Percentiles rank a stretch among this genome's conserved stretches.
Conservation (phyloP, 2,888 invertebrate species). For the Serripes groenlandicus region DNA sequence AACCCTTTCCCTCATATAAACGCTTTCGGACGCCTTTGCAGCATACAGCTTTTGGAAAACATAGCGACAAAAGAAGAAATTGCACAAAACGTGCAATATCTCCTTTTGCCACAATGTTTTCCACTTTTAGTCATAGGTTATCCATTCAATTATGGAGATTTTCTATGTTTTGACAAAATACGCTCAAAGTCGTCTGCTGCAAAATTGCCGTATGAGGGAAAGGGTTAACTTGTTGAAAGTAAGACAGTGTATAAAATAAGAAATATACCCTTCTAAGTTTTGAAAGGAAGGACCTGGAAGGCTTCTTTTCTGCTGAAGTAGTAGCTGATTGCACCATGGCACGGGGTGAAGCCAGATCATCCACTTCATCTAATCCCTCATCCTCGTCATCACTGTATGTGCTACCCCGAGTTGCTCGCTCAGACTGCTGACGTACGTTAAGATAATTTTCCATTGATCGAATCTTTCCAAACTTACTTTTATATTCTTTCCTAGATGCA, state of each 20-base stretch:
- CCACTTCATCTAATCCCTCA: conserved; percentile 18
- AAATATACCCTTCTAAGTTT: conserved; percentile 47
- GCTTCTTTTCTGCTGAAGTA: not conserved
- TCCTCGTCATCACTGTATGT: conserved; percentile 75
- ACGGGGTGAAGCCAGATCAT: not conserved
- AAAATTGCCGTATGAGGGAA: not conserved
- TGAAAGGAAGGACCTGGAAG: conserved; percentile 52
- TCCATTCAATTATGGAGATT: not conserved
- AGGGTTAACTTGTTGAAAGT: not conserved
- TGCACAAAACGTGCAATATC: not conserved
- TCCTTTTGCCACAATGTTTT: not conserved
- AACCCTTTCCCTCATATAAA: too few relatives aligned
- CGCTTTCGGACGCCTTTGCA: too few relatives aligned
- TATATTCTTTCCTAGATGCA: conserved; percentile 47
- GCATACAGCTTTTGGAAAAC: too few relatives aligned
- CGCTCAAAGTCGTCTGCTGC: not conserved
- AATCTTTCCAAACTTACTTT: conserved; percentile 72
- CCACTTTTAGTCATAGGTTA: not conserved
- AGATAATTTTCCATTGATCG: conserved; percentile 75
- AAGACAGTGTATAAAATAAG: not conserved
- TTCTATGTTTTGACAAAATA: not conserved
- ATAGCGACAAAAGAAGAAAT: too few relatives aligned
- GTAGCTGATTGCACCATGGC: not conserved
- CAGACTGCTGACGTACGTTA: conserved; percentile 64
- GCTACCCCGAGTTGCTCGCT: conserved; percentile 57